Conservation (phyloP, 2,888 invertebrate species). For the Seira ritae region DNA sequence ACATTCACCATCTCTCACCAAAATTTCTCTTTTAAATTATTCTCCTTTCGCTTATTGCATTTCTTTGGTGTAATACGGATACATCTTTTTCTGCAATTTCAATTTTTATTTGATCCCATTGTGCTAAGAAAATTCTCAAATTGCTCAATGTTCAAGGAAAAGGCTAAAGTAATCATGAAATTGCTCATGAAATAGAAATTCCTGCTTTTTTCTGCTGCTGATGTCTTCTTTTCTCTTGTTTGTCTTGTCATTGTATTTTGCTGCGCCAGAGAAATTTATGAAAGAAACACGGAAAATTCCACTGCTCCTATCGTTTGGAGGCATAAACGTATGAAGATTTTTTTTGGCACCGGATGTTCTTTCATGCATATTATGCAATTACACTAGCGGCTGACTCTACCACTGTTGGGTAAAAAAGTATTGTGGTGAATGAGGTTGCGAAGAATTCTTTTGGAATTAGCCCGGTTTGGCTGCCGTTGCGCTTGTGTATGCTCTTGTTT, state of each 20-base stretch:
- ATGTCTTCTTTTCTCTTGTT: background rate
- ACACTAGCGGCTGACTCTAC: background rate
- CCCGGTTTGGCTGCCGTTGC: background rate
- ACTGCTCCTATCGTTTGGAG: background rate
- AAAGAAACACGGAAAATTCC: background rate
- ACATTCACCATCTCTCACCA: background rate
- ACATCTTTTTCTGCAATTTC: background rate
- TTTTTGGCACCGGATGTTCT: conserved; percentile 11
- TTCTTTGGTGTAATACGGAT: background rate
- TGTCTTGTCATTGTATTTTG: background rate
- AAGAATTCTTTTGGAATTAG: background rate
- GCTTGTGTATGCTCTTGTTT: background rate
- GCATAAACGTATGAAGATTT: background rate
- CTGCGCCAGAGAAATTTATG: conserved; percentile 6
- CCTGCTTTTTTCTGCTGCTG: background rate
- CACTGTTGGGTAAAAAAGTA: background rate
- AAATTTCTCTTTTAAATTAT: background rate
- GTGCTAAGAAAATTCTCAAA: background rate
- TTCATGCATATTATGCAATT: conserved; percentile 12
- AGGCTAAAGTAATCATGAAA: background rate
- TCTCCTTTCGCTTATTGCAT: background rate
- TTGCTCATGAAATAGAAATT: background rate
- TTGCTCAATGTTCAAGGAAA: background rate
- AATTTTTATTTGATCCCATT: background rate
- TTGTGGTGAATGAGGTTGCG: background rate